Base-by-base conservation (phyloP, 1,140 invertebrate genomes). In the Caenorhabditis latens region DNA sequence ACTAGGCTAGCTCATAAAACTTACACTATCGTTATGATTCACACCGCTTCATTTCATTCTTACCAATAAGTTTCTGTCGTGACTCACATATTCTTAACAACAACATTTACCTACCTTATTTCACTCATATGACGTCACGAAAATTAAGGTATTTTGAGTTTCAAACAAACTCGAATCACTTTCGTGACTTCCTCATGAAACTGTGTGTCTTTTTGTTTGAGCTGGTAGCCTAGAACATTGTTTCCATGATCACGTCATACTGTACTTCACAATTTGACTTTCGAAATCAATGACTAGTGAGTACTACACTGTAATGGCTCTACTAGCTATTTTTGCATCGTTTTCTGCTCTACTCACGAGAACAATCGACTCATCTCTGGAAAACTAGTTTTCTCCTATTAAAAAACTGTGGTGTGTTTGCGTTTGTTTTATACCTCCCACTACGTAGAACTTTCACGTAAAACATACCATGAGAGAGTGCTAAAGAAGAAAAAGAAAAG, bases 361-460 rank as follows among this genome's bases (percentile, higher is more conserved):
- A 40, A 40, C 55, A 40, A 65, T 32, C 32, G 21, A 65, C 6
- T n/a, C n/a, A n/a, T 32, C 19, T 46, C 65, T 46, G 13, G 1
- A 79, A 79, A 79, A 50, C 71, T 79, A 14, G 71, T 79, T 79
- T 24, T 79, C n/a, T 42, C 19, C 13, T 11, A 13, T 7, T 32
- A 32, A 32, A 50, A 79, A 79, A 79, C 21, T 79, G 19, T 79
- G 43, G 71, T 79, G 24, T 79, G 71, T 53, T 79, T 53, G 43
- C 71, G 2, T 21, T 53, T 67, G 21, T 24, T 40, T 32, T 19
- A 61, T 61, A 71, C 43, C 71, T 53, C 46, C 40, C 71, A 40
- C 24, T 65, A 65, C 63, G 71, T 79, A 21, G 71, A 79, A 79
- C 46, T 79, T 79, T 50, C 71, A 79, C 71, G 71, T 79, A 50